Base-by-base conservation (phyloP, 2,113 vertebrate species). In the Bombycilla garrulus region DNA sequence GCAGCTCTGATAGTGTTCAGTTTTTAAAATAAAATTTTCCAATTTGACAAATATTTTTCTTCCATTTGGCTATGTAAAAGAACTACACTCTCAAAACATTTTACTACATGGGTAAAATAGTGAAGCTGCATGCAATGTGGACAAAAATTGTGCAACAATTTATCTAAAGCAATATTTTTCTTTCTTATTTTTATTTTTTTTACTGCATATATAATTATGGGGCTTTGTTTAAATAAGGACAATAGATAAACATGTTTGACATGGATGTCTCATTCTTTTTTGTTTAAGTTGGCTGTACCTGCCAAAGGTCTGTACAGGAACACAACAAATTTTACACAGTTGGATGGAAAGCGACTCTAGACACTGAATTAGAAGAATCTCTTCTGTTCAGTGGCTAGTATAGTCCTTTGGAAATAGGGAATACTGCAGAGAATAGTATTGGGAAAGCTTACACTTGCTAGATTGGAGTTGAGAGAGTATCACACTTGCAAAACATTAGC, bases 71-170 rank as follows among this genome's bases (percentile, higher is more conserved):
- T 61, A 2, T 23, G 25, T 81, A 42, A 88, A 86, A 74, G 56
- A 58, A 24, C 35, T 10, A 36, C 8, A 61, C 4, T 0, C 1
- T 70, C 6, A 48, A 64, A 65, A 25, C 2, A n/a, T 71, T 74
- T 71, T 61, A 23, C 3, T 61, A 11, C 20, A 15, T 38, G 17
- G 36, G 6, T 6, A 66, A 89, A 96, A 47, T 18, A 56, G 11
- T 57, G n/a, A 78, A 86, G 36, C 19, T 70, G 14, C 50, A 51
- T 15, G 15, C 5, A 53, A 28, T n/a, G 15, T 3, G 26, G 20
- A 31, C 7, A 74, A 57, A 88, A 73, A 73, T 9, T 1, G 0
- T n/a, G 5, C 7, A 69, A 45, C 4, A 15, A 1, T 4, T 79
- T 54, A 17, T 10, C 45, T 51, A 1, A 53, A 91, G 40, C 7